Evolutionary conservation across 2,888 invertebrate species (phyloP).

Genomic region (Pasiphila rectangulata): DNA sequence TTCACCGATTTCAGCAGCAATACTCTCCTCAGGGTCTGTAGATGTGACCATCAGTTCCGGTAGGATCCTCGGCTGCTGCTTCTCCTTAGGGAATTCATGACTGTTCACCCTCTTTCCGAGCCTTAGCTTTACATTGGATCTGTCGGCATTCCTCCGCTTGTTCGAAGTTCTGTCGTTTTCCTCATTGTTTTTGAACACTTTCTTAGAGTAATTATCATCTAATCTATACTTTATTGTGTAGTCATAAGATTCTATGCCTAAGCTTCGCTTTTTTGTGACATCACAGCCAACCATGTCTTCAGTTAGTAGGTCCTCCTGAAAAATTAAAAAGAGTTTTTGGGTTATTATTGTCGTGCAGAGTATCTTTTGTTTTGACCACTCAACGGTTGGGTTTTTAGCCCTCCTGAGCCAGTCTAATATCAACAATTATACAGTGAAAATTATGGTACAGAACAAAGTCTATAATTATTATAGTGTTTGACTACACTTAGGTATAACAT

Average conservation of each 20-base stretch:
- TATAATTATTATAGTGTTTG: too few species aligned
- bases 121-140: slow-evolving; percentile 80
- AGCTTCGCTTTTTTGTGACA: slow-evolving; percentile 84
- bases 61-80: slow-evolving; percentile 80
- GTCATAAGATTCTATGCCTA: slow-evolving; percentile 90
- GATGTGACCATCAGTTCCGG: slow-evolving; percentile 77
- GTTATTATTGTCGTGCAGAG: too few species aligned
- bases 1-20: slow-evolving; percentile 86
- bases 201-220: slow-evolving; percentile 73
- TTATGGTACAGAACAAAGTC: too few species aligned
- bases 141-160: slow-evolving; percentile 82
- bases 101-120: slow-evolving; percentile 74
- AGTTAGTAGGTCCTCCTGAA: slow-evolving; percentile 89
- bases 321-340: slow-evolving; percentile 27
- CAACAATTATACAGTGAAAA: too few species aligned
- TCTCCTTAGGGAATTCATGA: slow-evolving; percentile 68
- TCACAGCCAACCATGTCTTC: slow-evolving; percentile 89
- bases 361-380: too few species aligned
- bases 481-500: too few species aligned
- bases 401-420: too few species aligned
- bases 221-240: slow-evolving; percentile 84
- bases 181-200: slow-evolving; percentile 56
- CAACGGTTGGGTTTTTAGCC: too few species aligned
- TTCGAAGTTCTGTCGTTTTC: slow-evolving; percentile 56
- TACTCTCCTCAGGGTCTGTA: slow-evolving; percentile 78